Base-by-base conservation (phyloP, 2,113 vertebrate species). In the Silurus glanis region DNA sequence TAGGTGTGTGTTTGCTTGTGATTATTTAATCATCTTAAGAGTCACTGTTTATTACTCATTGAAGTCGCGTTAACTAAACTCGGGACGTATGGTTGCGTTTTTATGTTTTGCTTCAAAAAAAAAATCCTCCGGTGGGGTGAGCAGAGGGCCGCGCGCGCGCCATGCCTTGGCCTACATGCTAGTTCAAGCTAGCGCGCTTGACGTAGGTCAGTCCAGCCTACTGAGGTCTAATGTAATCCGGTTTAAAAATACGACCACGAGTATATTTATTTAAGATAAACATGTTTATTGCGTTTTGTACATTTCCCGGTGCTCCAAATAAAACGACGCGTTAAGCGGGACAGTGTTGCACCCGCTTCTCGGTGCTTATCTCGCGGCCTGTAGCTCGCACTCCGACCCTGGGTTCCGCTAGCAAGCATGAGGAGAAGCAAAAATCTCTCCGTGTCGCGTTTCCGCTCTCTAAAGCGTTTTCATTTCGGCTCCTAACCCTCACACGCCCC, bases 1-100 rank as follows among this genome's bases (percentile, higher is more conserved):
- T 95, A 98, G 97, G 98, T 99, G 94, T 93, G 86, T 9, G 1
- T 37, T 37, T 37, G 37, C 37, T 37, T 37, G 37, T 37, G 37
- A 37, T 37, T 37, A 37, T 37, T 37, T 37, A 37, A 37, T 2
- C 37, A 37, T 37, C 37, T 37, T 37, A 37, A 37, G 37, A 37
- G 37, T 37, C 1, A 37, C 37, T 37, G 37, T 37, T 37, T 37
- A 37, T 37, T 37, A 37, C 37, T 37, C 37, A 3, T 37, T 37
- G 37, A 37, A 37, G 37, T 37, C 37, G 37, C 37, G 37, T 37
- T 37, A 37, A 37, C 37, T 37, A 37, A 37, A 37, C 37, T 37
- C 37, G 37, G 37, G 37, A 37, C 37, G 37, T 37, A 37, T 37
- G 2, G 37, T 37, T 37, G 37, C 37, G 37, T 37, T 37, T 37